These are phyloP conservation scores for Hesperophylax magnus DNA, from an alignment of 1,140 invertebrate species.

Conservation along the genomic window DNA sequence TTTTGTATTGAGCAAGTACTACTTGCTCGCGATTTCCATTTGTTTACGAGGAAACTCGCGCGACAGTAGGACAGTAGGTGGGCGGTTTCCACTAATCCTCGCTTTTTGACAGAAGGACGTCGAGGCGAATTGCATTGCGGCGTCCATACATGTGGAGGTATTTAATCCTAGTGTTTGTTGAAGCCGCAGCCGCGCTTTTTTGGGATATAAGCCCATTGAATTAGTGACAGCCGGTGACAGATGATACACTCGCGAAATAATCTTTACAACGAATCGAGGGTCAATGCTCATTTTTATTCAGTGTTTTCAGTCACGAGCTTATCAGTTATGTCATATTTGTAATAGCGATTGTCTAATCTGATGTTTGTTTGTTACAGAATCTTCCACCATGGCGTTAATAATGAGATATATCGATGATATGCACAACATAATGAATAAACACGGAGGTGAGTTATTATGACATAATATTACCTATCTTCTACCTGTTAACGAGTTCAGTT, in stretches of 20 bases:
- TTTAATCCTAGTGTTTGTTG: background rate
- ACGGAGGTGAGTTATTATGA: slow-evolving; percentile 70
- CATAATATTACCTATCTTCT: slow-evolving; percentile 26
- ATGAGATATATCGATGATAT: slow-evolving; percentile 76
- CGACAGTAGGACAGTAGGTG: background rate
- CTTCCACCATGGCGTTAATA: slow-evolving; percentile 73
- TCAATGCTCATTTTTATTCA: slow-evolving; percentile 37
- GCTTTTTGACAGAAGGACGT: slow-evolving; percentile 46
- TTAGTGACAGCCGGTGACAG: slow-evolving; percentile 44
- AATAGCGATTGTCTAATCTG: slow-evolving; percentile 4
- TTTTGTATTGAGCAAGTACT: slow-evolving; percentile 2
- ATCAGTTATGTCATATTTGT: slow-evolving; percentile 32
- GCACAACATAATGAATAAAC: slow-evolving; percentile 75
- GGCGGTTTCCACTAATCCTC: slow-evolving; percentile 35
- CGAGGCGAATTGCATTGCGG: background rate
- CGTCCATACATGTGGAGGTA: background rate
- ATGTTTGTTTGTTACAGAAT: slow-evolving; percentile 53
- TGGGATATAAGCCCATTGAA: slow-evolving; percentile 7
- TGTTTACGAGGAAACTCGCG: slow-evolving; percentile 36
- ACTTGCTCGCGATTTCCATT: slow-evolving; percentile 28
- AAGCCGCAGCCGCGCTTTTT: background rate
- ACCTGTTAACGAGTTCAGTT: too few species aligned
- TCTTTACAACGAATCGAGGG: slow-evolving; percentile 26
- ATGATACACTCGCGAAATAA: slow-evolving; percentile 24
- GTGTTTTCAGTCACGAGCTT: background rate